Conservation (phyloP, 2,797 vertebrate genomes). For the Thripadectes ignobilis region DNA sequence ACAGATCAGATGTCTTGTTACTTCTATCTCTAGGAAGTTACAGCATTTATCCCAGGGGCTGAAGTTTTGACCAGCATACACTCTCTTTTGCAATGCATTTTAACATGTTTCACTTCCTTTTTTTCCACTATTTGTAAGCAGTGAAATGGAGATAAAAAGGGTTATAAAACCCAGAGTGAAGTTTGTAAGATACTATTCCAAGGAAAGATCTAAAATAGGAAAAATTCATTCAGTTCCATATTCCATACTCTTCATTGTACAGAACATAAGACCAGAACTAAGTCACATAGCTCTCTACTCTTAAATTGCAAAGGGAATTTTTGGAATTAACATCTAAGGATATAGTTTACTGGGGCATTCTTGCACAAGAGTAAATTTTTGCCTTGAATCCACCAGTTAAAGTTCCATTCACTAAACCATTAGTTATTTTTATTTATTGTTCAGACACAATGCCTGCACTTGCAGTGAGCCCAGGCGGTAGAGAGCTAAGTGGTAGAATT, state of each 20-base stretch:
- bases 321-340: not conserved
- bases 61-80: not conserved
- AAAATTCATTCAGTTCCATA: not conserved
- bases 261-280: not conserved
- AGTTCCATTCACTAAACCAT: not conserved
- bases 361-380: not conserved
- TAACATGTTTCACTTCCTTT: not conserved
- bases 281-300: not conserved
- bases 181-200: not conserved
- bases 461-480: not conserved
- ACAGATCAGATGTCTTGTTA: slow-evolving; percentile 50
- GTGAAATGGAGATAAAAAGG: not conserved
- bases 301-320: not conserved
- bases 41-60: not conserved
- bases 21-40: slow-evolving; percentile 11
- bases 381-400: not conserved
- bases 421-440: not conserved
- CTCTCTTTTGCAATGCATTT: not conserved
- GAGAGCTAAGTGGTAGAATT: not conserved
- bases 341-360: not conserved
- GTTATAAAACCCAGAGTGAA: not conserved
- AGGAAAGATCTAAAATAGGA: not conserved
- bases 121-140: not conserved
- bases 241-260: not conserved
- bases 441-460: not conserved